Base-by-base conservation (phyloP, 1,140 invertebrate genomes). In the Atta cephalotes region DNA sequence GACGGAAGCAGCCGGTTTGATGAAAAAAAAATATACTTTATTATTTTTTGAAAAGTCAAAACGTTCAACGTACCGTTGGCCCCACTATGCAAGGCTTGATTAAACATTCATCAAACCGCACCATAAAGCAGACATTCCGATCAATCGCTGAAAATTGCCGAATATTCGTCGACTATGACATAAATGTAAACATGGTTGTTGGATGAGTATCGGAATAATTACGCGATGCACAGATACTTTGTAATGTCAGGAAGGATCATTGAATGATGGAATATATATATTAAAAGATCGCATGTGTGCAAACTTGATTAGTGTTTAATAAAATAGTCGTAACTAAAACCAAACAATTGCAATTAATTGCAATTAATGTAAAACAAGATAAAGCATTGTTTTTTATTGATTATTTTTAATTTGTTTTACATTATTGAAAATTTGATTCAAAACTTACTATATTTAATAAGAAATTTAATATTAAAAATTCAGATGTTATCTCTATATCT, bases 71-170 rank as follows among this genome's bases (percentile, higher is more conserved):
- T 53, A 28, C 25, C 51, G 60, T 77, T 21, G 68, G 7, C 45
- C 45, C 31, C 53, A 51, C 45, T 49, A 60, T 28, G 31, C 68
- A 6, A 58, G 18, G 88, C 84, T 89, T 89, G 88, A 90, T 90
- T 90, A 90, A 87, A 86, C 71, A 90, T 90, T 90, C 88, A 89
- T 78, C 88, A 62, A 39, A 28, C 9, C 45, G 53, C 31, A 18
- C 18, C 35, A 58, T 86, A 63, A n/a, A 25, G n/a, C 70, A 45
- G 51, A 60, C 45, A 74, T 90, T 77, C 85, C 70, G 39, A 12
- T 31, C 87, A 58, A 82, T 89, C 58, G 80, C 56, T 76, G 56
- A 1, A 84, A 84, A 84, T 84, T 84, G 80, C 39, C 80, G 39
- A 84, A 84, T 84, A 62, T 70, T 76, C 80, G 53, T 80, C 31